Evolutionary conservation across 2,797 vertebrate genomes (phyloP).

Genomic region (Lepus townsendii): DNA sequence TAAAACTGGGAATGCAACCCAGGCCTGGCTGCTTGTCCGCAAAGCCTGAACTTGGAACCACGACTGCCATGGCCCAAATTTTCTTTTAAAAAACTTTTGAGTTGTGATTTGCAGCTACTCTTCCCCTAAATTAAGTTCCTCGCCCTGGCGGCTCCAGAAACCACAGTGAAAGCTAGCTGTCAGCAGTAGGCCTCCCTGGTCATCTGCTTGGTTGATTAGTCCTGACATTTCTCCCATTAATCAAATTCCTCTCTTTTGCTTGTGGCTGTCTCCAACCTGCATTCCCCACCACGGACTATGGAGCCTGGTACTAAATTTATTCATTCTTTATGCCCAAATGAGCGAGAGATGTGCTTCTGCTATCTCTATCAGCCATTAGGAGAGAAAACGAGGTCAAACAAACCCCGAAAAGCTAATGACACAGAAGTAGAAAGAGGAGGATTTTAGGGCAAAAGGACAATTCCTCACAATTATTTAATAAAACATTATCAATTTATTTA

Average conservation of each 20-base stretch:
- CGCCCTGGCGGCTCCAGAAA: not conserved
- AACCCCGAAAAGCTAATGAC: not conserved
- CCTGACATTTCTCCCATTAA: not conserved
- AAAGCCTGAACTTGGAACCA: not conserved
- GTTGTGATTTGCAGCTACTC: not conserved
- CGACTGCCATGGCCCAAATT: not conserved
- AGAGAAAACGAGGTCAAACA: not conserved
- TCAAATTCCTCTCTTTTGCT: conserved; percentile 17
- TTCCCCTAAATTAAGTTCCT: not conserved
- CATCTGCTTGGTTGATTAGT: not conserved
- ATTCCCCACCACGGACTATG: not conserved
- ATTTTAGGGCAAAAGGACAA: not conserved
- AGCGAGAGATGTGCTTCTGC: not conserved
- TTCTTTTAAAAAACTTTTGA: not conserved
- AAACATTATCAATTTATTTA: not conserved
- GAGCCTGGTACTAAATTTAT: not conserved
- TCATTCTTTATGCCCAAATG: not conserved
- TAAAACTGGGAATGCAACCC: not conserved
- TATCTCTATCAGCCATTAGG: not conserved
- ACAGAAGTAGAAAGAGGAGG: not conserved
- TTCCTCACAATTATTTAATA: not conserved
- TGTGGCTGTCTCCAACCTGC: not conserved
- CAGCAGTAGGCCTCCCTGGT: not conserved
- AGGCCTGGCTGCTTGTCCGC: not conserved
- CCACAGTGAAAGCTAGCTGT: not conserved